Evolutionary conservation across 2,888 invertebrate genomes (phyloP).

Genomic region (Corbicula japonica): DNA sequence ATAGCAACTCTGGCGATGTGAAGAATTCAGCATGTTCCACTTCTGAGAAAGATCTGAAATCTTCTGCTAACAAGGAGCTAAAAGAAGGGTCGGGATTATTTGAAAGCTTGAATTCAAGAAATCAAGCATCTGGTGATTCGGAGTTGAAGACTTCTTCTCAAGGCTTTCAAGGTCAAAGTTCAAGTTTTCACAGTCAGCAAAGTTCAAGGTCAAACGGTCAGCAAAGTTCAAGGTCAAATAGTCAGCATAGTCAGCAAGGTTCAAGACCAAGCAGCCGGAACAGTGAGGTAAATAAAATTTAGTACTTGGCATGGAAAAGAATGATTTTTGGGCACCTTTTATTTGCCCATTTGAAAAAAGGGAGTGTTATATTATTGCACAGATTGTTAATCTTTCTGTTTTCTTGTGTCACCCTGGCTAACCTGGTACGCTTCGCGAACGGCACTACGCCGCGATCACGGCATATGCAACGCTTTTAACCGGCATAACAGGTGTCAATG

Average conservation of each 20-base stretch:
- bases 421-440: too few species aligned
- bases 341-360: too few species aligned
- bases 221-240: not conserved
- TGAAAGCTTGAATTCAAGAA: not conserved
- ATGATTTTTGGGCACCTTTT: too few species aligned
- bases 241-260: not conserved
- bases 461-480: too few species aligned
- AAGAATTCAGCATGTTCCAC: too few species aligned
- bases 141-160: slow-evolving; percentile 1
- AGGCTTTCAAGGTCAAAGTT: not conserved
- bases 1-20: too few species aligned
- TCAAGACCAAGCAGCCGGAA: slow-evolving; percentile 5
- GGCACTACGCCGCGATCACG: too few species aligned
- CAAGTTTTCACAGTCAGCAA: not conserved
- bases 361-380: not conserved
- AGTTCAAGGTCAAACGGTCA: not conserved
- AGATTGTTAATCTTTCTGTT: not conserved
- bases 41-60: too few species aligned
- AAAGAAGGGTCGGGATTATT: not conserved
- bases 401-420: not conserved
- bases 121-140: not conserved
- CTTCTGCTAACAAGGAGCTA: slow-evolving; percentile 5
- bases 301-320: too few species aligned
- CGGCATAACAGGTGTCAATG: too few species aligned
- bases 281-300: not conserved